A percentile compares a stretch with the other conserved stretches of the same genome.
Conservation (phyloP, 2,888 invertebrate species). For the Tenodera sinensis region DNA sequence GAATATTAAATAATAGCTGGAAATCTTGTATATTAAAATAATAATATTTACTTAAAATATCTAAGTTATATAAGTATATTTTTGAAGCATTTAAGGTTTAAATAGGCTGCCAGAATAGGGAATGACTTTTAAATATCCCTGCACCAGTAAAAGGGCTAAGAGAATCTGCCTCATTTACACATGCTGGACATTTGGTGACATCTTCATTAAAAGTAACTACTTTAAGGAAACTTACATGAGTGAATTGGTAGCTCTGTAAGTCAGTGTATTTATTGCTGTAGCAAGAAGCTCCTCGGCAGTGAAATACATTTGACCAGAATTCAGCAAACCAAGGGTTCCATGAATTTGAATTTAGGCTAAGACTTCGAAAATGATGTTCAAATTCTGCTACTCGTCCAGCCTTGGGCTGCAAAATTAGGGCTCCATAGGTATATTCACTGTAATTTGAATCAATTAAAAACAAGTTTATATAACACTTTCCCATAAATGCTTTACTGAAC, state of each 20-base stretch:
- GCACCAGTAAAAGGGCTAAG: too few relatives aligned
- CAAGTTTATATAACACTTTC: not conserved
- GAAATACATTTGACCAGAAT: constrained; percentile 41
- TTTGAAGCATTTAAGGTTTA: too few relatives aligned
- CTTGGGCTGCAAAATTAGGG: constrained; percentile 27
- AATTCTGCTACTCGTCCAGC: constrained; percentile 35
- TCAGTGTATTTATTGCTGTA: constrained; percentile 25
- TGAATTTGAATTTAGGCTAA: constrained; percentile 36
- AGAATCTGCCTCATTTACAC: too few relatives aligned
- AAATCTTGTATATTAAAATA: too few relatives aligned
- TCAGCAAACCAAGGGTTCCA: constrained; percentile 47
- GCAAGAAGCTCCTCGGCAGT: constrained; percentile 39
- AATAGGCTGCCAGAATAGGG: too few relatives aligned
- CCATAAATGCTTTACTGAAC: too few relatives aligned
- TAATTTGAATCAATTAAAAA: not conserved
- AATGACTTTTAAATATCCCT: too few relatives aligned
- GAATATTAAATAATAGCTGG: too few relatives aligned
- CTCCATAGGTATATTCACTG: constrained; percentile 29
- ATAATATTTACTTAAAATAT: too few relatives aligned
- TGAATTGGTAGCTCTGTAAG: constrained; percentile 30
- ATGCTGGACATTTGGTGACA: too few relatives aligned
- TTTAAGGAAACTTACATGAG: constrained; percentile 22
- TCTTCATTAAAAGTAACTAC: not conserved
- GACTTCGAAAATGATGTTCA: constrained; percentile 35
- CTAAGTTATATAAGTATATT: too few relatives aligned